A percentile compares a stretch with the other conserved stretches of the same genome.
Evolutionary conservation across 2,888 invertebrate genomes (phyloP).

Genomic region (Drosophila macrospina): DNA sequence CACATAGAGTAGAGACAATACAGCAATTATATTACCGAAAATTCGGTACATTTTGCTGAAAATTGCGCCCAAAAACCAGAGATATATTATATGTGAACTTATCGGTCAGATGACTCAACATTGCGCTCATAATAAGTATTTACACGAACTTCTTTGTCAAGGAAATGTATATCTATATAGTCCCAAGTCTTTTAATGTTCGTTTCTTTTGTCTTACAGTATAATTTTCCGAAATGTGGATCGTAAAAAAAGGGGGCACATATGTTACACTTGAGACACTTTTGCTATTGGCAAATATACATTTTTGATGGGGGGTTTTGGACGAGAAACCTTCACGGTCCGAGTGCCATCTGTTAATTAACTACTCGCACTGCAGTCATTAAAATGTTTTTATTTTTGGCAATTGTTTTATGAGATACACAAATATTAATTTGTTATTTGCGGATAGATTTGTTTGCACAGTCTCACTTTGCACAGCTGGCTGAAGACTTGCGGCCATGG

Average conservation of each 20-base stretch:
- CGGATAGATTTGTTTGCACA: constrained; percentile 31
- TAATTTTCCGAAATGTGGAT: constrained; percentile 37
- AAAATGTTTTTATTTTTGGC: constrained; percentile 29
- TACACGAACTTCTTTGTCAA: constrained; percentile 29
- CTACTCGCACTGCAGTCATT: constrained; percentile 28
- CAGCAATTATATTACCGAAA: constrained; percentile 19
- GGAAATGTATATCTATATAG: neutral
- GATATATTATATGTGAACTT: neutral
- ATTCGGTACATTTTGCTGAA: constrained; percentile 15
- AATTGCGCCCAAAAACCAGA: constrained; percentile 1
- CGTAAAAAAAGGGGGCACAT: constrained; percentile 27
- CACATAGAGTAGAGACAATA: constrained; percentile 29
- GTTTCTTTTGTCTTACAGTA: constrained; percentile 23
- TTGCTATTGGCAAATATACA: constrained; percentile 33
- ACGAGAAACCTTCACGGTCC: constrained; percentile 37
- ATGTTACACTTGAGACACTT: constrained; percentile 49
- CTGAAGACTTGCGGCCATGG: constrained; percentile 33
- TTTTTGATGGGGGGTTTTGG: constrained; percentile 4
- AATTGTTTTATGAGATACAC: constrained; percentile 35
- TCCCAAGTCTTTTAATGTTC: neutral
- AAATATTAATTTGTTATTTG: constrained; percentile 52
- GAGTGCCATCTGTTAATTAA: constrained; percentile 47
- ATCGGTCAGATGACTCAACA: constrained; percentile 44
- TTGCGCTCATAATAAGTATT: constrained; percentile 40
- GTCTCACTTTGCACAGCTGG: constrained; percentile 33